Percentiles rank a stretch among this genome's conserved stretches.
These are phyloP conservation scores for Eonycteris spelaea DNA, from an alignment of 2,113 vertebrate genomes.

Conservation along the genomic window DNA sequence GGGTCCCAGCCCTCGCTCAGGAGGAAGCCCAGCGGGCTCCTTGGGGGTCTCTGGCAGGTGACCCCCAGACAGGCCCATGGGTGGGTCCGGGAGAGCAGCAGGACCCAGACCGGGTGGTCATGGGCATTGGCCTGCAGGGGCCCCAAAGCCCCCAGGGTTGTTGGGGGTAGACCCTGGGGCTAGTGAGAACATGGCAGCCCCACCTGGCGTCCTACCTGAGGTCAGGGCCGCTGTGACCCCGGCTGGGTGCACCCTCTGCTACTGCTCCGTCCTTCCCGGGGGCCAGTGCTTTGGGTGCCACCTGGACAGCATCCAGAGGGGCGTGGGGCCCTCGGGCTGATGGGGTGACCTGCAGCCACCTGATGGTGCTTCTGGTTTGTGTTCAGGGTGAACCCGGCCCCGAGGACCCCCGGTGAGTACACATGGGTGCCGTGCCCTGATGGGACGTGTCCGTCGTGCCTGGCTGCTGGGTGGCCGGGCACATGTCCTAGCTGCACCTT, in stretches of 20 bases:
- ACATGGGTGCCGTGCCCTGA: fast-evolving
- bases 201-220: background rate
- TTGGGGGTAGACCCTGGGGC: background rate
- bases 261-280: background rate
- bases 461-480: background rate
- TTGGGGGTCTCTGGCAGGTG: background rate
- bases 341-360: fast-evolving
- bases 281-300: fast-evolving
- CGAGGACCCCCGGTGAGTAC: conserved; percentile 73
- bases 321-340: background rate
- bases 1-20: background rate
- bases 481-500: too few relatives aligned
- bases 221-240: fast-evolving
- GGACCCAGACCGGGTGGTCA: fast-evolving
- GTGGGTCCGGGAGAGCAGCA: background rate
- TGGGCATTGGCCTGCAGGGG: background rate
- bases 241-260: background rate
- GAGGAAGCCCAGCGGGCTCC: background rate
- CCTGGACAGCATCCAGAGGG: fast-evolving
- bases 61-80: too few relatives aligned
- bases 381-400: conserved; percentile 66
- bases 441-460: fast-evolving
- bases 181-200: background rate
- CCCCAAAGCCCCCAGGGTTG: background rate
- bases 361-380: background rate